Conservation (phyloP, 2,888 invertebrate species). For the Oxycera nigricornis region DNA sequence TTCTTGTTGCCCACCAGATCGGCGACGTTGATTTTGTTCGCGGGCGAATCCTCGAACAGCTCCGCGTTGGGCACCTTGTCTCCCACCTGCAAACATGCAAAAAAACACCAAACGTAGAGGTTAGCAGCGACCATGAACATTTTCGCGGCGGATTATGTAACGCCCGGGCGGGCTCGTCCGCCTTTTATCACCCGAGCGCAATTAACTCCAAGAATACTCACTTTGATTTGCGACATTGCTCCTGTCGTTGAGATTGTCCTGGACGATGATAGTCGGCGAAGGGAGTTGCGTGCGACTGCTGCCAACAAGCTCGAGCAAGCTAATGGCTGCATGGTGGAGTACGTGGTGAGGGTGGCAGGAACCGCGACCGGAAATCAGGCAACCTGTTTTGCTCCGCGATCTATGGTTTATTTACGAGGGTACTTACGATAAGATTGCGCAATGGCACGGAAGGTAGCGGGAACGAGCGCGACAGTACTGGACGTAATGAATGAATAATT, state of each 20-base stretch:
- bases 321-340: conserved; percentile 38
- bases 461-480: not conserved
- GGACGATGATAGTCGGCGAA: conserved; percentile 50
- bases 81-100: conserved; percentile 71
- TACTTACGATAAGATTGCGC: not conserved
- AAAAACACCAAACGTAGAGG: conserved; percentile 12
- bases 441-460: not conserved
- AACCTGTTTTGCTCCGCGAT: conserved; percentile 15
- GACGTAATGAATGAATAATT: no score
- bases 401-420: not conserved
- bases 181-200: not conserved
- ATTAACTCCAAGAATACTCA: conserved; percentile 47
- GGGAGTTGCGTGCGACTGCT: conserved; percentile 39
- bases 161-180: not conserved
- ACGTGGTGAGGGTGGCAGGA: not conserved
- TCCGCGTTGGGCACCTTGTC: conserved; percentile 80
- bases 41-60: conserved; percentile 84
- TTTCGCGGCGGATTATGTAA: not conserved
- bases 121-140: not conserved
- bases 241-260: conserved; percentile 56
- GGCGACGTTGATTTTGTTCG: conserved; percentile 81
- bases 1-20: conserved; percentile 80
- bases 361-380: conserved; percentile 8
- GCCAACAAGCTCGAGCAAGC: conserved; percentile 30
- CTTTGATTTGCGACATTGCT: conserved; percentile 59